Conservation (phyloP, 2,888 invertebrate genomes). For the Emmelina monodactyla region DNA sequence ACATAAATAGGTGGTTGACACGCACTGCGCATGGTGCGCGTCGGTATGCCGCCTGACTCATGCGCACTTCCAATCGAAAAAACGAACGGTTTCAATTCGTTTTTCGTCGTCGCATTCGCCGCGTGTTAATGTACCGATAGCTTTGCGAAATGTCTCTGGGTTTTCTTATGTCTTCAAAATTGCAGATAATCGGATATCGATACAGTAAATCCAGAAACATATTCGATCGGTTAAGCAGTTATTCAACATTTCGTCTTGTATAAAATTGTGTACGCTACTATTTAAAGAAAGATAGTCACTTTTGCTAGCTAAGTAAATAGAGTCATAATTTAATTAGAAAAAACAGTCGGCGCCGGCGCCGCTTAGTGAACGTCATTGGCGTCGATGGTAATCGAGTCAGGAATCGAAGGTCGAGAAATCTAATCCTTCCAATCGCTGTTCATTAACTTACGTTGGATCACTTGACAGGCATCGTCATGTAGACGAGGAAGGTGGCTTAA, state of each 20-base stretch:
- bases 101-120: constrained; percentile 26
- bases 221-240: too few relatives aligned
- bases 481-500: too few relatives aligned
- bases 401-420: constrained; percentile 56
- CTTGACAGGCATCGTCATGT: too few relatives aligned
- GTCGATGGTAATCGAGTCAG: constrained; percentile 54
- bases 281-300: too few relatives aligned
- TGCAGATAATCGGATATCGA: too few relatives aligned
- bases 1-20: constrained; percentile 65
- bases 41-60: constrained; percentile 50
- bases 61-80: constrained; percentile 37
- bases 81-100: constrained; percentile 24
- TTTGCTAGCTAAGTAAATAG: too few relatives aligned
- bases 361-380: constrained; percentile 36
- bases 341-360: constrained; percentile 44
- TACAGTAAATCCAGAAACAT: too few relatives aligned
- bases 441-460: constrained; percentile 26
- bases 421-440: constrained; percentile 49
- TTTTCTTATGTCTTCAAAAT: too few relatives aligned
- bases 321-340: constrained; percentile 21
- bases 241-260: too few relatives aligned
- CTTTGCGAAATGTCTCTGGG: too few relatives aligned
- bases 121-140: too few relatives aligned
- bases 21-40: constrained; percentile 49
- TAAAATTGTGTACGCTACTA: too few relatives aligned